A percentile compares a stretch with the other conserved stretches of the same genome.
Conservation (phyloP, 2,888 invertebrate species). For the Invenusta paracnida region DNA sequence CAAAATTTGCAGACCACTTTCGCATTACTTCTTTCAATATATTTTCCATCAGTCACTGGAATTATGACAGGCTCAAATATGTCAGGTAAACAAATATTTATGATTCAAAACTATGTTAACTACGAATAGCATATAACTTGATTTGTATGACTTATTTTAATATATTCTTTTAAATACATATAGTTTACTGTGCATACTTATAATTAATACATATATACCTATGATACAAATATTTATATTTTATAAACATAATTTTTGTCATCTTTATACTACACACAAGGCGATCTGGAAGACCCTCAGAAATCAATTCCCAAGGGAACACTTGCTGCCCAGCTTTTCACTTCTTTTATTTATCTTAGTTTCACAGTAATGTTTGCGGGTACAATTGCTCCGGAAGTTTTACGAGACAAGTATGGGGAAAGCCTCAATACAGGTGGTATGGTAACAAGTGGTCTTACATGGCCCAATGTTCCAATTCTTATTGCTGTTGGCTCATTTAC, state of each 20-base stretch:
- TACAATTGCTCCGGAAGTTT: conserved; percentile 83
- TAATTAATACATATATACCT: too few relatives aligned
- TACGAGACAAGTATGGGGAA: conserved; percentile 95
- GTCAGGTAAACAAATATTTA: conserved; percentile 71
- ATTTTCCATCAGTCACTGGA: conserved; percentile 98
- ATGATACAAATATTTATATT: too few relatives aligned
- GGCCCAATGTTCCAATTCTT: too few relatives aligned
- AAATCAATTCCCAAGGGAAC: conserved; percentile 96
- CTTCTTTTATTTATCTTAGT: conserved; percentile 85
- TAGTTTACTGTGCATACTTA: too few relatives aligned
- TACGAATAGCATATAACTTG: too few relatives aligned
- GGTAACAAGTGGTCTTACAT: conserved; percentile 92
- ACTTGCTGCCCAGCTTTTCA: conserved; percentile 87
- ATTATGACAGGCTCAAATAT: conserved; percentile 99
- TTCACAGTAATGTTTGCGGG: conserved; percentile 86
- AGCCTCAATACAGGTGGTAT: conserved; percentile 65
- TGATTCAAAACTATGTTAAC: too few relatives aligned
- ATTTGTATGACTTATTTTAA: too few relatives aligned
- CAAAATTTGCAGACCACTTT: conserved; percentile 86
- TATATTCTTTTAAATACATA: too few relatives aligned
- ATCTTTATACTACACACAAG: not conserved
- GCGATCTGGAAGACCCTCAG: conserved; percentile 90
- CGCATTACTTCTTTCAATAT: conserved; percentile 92
- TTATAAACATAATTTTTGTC: too few relatives aligned
- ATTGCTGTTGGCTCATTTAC: conserved; percentile 98